Conservation (phyloP, 2,797 vertebrate genomes). For the Parambassis ranga region DNA sequence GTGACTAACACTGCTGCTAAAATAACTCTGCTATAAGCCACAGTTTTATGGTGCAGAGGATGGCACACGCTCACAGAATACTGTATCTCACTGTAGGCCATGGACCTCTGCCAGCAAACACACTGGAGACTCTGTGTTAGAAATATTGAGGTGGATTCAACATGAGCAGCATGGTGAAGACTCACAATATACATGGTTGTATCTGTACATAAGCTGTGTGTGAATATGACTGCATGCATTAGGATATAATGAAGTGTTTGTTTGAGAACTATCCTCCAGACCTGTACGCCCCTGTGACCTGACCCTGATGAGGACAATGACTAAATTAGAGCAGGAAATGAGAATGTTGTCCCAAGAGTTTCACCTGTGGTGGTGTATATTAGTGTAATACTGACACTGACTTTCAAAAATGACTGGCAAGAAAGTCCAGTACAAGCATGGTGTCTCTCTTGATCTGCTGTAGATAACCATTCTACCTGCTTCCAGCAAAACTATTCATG, state of each 20-base stretch:
- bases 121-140: constrained; percentile 52
- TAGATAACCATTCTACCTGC: background rate
- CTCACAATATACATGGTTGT: constrained; percentile 7
- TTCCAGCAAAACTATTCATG: background rate
- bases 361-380: constrained; percentile 41
- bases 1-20: constrained; percentile 47
- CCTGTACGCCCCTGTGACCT: constrained; percentile 20
- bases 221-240: constrained; percentile 31
- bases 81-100: constrained; percentile 63
- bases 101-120: constrained; percentile 61
- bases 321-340: constrained; percentile 63
- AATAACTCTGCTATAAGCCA: constrained; percentile 40
- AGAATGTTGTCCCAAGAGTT: constrained; percentile 42
- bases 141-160: constrained; percentile 50
- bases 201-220: constrained; percentile 8
- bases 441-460: background rate
- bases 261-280: constrained; percentile 36
- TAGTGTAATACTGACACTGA: constrained; percentile 23
- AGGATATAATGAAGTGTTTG: constrained; percentile 41
- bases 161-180: constrained; percentile 43
- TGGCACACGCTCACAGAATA: constrained; percentile 43
- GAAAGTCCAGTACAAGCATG: background rate
- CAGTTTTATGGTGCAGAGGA: constrained; percentile 59
- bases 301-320: constrained; percentile 32
- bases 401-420: constrained; percentile 2